Evolutionary conservation across 1,140 invertebrate species (phyloP), one percentile per base, ranked within the genome.

Genomic region (Pissodes strobi): DNA sequence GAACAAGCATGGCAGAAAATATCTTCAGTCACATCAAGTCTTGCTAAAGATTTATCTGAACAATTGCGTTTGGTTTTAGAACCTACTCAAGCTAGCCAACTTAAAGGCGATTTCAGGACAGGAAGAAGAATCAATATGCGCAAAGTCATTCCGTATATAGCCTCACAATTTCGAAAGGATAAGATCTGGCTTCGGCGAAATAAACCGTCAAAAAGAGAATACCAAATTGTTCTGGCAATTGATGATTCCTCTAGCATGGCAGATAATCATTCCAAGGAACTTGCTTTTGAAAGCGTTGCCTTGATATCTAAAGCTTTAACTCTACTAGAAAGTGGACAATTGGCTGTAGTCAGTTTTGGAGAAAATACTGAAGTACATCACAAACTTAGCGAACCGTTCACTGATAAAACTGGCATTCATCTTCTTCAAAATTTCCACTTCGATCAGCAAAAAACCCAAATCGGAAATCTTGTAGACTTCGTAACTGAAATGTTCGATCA

Each of bases 101-200:
- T 98, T 6, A 93, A 91, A 80, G 86, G 86, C 17, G 97, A 99
- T 79, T 99, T 97, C 76, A 86, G 95, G 60, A 99, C 95, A 1
- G 98, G 98, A 4, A 93, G 95, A 69, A 84, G 98, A 23, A 90
- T 99, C 15, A 99, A 99, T 79, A 99, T 99, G 97, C 86, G 95
- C 41, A 95, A 97, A 79, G 90, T 97, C 1, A 98, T 99, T 74
- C 92, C 95, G 0, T 99, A 99, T 78, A 97, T 99, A 72, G 98
- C 98, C 5, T 98, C 95, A 72, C 91, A 99, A 77, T 99, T 98
- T 79, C 86, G 96, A 27, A 99, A 99, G 76, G 97, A 99, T 75
- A 97, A 98, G 78, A 99, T 99, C 73, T 99, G 98, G 98, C 73
- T 99, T 67, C 82, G 97, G 43, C 81, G 98, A 45, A 99, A 93